Conservation (phyloP, 2,113 vertebrate species). For the Engraulis encrasicolus region DNA sequence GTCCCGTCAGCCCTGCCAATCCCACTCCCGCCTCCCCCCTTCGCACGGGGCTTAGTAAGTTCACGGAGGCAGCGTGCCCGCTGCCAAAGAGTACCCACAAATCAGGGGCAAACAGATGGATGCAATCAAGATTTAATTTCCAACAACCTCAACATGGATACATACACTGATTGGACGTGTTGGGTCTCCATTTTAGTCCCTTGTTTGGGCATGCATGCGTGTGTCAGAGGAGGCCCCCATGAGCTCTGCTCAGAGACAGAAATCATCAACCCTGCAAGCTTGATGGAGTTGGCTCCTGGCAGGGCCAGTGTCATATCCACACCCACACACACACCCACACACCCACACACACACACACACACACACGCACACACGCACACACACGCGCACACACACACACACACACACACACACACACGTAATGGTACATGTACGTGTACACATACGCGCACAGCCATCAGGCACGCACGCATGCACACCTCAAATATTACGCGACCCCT, state of each 20-base stretch:
- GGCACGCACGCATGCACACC: neutral
- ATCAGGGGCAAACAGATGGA: conserved; percentile 62
- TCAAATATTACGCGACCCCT: neutral
- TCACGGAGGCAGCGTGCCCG: conserved; percentile 47
- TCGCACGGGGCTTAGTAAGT: conserved; percentile 37
- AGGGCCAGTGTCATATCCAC: neutral
- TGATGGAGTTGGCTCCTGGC: neutral
- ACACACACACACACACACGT: too few species aligned
- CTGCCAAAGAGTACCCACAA: conserved; percentile 55
- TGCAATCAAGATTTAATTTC: conserved; percentile 61
- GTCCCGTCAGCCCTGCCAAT: too few species aligned
- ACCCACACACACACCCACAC: too few species aligned
- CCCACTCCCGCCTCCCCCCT: neutral
- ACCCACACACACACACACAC: too few species aligned
- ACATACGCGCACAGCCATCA: too few species aligned
- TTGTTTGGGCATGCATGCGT: too few species aligned
- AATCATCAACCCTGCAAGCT: neutral
- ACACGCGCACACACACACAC: too few species aligned
- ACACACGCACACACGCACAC: neutral
- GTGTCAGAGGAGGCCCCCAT: neutral
- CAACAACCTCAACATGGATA: conserved; percentile 51
- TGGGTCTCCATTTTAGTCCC: neutral
- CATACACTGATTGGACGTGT: conserved; percentile 51
- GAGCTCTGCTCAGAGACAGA: neutral
- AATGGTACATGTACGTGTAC: too few species aligned